Base-by-base conservation (phyloP, 2,888 invertebrate genomes). In the Willowsia nigromaculata region DNA sequence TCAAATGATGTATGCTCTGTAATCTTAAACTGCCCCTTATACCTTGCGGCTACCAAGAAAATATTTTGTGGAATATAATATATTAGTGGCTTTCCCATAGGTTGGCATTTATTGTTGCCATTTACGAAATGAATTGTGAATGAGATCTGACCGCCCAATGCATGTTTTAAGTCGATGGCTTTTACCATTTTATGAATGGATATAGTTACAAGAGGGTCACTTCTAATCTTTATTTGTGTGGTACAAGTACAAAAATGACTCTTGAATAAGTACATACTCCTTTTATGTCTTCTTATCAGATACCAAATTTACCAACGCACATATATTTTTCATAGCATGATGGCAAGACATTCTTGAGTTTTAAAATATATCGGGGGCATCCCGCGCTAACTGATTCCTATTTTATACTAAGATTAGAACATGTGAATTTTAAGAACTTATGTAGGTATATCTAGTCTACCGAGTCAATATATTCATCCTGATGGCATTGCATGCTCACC, bases 121-220 rank as follows among this genome's bases (percentile, higher is more conserved):
- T 90, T 90, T 90, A 90, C 62, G 76, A 86, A 76, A 90, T 90
- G 85, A 86, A 90, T 90, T 85, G 89, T 90, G 85, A 86, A 86
- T 90, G 89, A 90, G 62, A 85, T 76, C 65, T 85, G 59, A 85
- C 89, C 89, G 89, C 89, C 89, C 83, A 76, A 90, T 82, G 85
- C 86, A 90, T 90, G 89, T 90, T 85, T 82, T 62, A 85, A 71
- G 74, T 80, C 76, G 89, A 86, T 90, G 89, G 85, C 76, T 80
- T 85, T 65, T 30, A 30, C 71, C 53, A 78, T 89, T 74, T 56
- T 25, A 68, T 80, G 71, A 76, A 74, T 56, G 40, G 81, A 65
- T 65, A 25, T 53, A 65, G 68, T 71, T 59, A 71, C 62, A 74
- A 85, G 81, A 85, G 85, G 81, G 89, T 59, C 89, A 89, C 68